Evolutionary conservation across 2,797 vertebrate species (phyloP), one percentile per base, ranked within the genome.

Genomic region (Pampus argenteus): DNA sequence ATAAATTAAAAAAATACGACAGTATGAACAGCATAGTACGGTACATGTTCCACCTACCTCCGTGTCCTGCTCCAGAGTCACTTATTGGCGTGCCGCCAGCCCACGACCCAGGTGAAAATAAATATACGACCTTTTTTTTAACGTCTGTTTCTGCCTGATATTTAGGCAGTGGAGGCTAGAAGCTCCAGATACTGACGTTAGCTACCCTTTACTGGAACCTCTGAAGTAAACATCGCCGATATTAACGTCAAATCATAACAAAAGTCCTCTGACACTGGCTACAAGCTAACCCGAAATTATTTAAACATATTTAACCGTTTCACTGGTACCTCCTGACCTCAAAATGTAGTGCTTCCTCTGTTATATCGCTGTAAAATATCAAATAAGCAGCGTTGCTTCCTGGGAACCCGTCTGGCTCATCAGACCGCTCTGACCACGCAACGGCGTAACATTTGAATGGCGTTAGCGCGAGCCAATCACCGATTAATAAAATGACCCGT

Each of bases 21-120:
- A 61, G 13, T 20, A 61, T 49, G 73, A 52, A 56, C 15, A 13
- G 18, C 14, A 18, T 55, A 14, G 1, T 6, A 10, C 13, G 8
- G 60, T 59, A 47, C n/a, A 3, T 31, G 36, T 38, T 69, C 50
- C 52, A 55, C 91, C 55, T 82, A 94, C 94, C 92, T 94, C 94
- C 86, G 91, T 86, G 82, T 94, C 92, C 86, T 91, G 93, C 94
- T 95, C 93, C 93, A 94, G 93, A 91, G 91, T 93, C 54, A 84
- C 87, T 63, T 76, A 60, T 82, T 89, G 93, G 90, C 89, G 86
- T 57, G 78, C 51, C 76, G 90, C 84, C 85, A 84, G 86, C 80
- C 58, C 82, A 71, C 83, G 47, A 78, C 25, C 45, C 71, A 74
- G 60, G 68, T 74, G 79, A 76, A 6, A 42, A 76, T 4, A 62